phyloP scores from a whole-genome alignment of 2,113 vertebrate species.

The Mastomys natalensis region DNA sequence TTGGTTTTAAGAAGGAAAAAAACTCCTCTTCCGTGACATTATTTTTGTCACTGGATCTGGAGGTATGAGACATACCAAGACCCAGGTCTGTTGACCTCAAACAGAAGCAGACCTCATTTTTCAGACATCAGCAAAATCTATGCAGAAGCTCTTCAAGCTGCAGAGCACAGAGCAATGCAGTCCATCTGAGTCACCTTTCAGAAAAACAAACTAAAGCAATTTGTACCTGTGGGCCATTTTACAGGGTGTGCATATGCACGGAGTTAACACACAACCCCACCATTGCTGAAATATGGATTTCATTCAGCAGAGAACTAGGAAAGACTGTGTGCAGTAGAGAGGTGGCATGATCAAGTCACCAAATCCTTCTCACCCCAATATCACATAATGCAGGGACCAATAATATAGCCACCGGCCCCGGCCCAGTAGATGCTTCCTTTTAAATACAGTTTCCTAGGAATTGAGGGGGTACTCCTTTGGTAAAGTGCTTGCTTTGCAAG shows the following conservation, averaged over 20 bases:
- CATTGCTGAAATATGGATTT: slow-evolving; percentile 12
- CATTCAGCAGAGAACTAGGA: not conserved
- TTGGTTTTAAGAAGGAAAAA: not conserved
- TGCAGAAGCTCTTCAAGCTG: slow-evolving; percentile 6
- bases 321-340: not conserved
- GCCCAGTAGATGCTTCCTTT: not conserved
- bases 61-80: not conserved
- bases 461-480: not conserved
- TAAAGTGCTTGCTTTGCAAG: not conserved
- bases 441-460: not conserved
- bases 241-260: not conserved
- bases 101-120: not conserved
- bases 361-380: not conserved
- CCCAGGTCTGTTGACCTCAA: not conserved
- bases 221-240: slow-evolving; percentile 71
- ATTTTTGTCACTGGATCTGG: not conserved
- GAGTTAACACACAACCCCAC: slow-evolving; percentile 53
- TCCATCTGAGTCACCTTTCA: slow-evolving; percentile 67
- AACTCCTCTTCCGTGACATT: not conserved
- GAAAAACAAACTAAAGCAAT: slow-evolving; percentile 72
- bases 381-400: not conserved
- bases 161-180: slow-evolving; percentile 42
- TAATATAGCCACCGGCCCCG: not conserved
- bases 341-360: not conserved
- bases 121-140: not conserved